Evolutionary conservation across 2,888 invertebrate genomes (phyloP).

Genomic region (Cetonia aurata): DNA sequence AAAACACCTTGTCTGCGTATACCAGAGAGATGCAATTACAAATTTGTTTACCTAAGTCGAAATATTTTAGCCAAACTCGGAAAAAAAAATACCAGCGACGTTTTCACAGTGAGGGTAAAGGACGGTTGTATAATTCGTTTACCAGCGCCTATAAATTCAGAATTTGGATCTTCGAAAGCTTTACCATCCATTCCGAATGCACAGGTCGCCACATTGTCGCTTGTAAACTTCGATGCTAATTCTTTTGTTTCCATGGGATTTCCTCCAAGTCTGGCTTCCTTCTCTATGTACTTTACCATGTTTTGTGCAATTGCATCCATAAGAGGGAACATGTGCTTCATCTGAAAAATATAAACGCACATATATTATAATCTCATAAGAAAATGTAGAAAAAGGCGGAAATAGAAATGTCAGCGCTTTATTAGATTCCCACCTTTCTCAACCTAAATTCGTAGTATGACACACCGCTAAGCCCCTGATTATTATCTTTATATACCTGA

Average conservation of each 20-base stretch:
- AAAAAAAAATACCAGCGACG: conserved; percentile 48
- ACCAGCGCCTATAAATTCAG: conserved; percentile 57
- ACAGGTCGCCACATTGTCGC: conserved; percentile 64
- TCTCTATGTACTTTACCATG: conserved; percentile 64
- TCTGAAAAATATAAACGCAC: conserved; percentile 53
- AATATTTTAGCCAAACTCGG: conserved; percentile 16
- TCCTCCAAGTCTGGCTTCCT: conserved; percentile 44
- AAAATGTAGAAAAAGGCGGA: too few relatives aligned
- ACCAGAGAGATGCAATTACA: too few relatives aligned
- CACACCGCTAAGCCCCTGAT: too few relatives aligned
- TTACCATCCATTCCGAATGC: conserved; percentile 63
- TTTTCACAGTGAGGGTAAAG: conserved; percentile 48
- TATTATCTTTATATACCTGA: too few relatives aligned
- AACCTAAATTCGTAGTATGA: too few relatives aligned
- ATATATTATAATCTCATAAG: conserved; percentile 15
- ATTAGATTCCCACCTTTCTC: too few relatives aligned
- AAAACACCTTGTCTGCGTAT: too few relatives aligned
- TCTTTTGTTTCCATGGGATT: conserved; percentile 61
- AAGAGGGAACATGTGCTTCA: conserved; percentile 67
- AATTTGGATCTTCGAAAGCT: conserved; percentile 57
- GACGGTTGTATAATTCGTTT: conserved; percentile 57
- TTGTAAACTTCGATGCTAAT: conserved; percentile 62
- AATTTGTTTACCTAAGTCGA: conserved; percentile 42
- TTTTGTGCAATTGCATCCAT: conserved; percentile 65
- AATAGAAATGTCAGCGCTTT: too few relatives aligned